Evolutionary conservation across 2,888 invertebrate genomes (phyloP).

Genomic region (Acrobasis repandana): DNA sequence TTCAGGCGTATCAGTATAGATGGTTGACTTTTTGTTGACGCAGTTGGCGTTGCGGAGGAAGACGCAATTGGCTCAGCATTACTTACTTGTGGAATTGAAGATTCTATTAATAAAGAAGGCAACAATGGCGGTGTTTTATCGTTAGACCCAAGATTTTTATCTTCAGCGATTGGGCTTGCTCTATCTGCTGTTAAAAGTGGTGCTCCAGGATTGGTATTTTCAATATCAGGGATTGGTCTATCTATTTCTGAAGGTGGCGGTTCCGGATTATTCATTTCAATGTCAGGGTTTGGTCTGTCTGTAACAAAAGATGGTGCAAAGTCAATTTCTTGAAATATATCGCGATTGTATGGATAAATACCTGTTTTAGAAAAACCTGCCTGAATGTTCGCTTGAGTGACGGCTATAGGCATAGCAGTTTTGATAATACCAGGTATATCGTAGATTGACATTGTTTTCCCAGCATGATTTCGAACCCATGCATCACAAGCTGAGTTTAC

Average conservation of each 20-base stretch:
- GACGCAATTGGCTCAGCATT: constrained; percentile 10
- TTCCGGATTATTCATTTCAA: not conserved
- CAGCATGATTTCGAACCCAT: constrained; percentile 43
- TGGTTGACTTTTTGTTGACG: too few relatives aligned
- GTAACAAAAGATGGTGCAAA: constrained; percentile 41
- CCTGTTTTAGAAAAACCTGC: constrained; percentile 39
- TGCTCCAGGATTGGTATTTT: constrained; percentile 1
- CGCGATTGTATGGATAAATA: constrained; percentile 37
- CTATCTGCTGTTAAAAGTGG: not conserved
- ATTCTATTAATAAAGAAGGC: too few relatives aligned
- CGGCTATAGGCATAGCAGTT: constrained; percentile 36
- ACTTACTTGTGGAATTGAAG: too few relatives aligned
- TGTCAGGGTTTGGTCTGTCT: constrained; percentile 33
- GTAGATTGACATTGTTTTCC: constrained; percentile 40
- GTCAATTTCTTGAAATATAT: constrained; percentile 39
- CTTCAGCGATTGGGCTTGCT: not conserved
- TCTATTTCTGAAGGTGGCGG: not conserved
- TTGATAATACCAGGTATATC: constrained; percentile 40
- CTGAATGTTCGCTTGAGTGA: constrained; percentile 37
- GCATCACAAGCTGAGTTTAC: constrained; percentile 37
- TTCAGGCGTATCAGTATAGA: too few relatives aligned
- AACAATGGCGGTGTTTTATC: too few relatives aligned
- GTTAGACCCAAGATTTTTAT: constrained; percentile 4
- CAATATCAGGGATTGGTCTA: constrained; percentile 10
- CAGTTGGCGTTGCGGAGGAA: constrained; percentile 14